Conservation (phyloP, 2,113 vertebrate genomes). For the Actinemys pallida region DNA sequence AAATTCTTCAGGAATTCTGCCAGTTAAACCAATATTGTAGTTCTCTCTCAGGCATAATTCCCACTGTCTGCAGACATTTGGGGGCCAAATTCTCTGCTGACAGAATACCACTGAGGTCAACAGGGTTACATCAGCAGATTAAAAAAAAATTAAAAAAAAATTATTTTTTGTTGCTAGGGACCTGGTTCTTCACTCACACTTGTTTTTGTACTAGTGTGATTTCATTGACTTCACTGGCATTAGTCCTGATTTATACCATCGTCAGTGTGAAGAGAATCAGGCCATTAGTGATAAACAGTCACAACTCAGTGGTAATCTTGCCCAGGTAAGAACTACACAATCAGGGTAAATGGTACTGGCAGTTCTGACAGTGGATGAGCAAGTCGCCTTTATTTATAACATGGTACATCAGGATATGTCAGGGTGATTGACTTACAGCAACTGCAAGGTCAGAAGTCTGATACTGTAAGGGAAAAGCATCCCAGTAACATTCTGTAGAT, state of each 20-base stretch:
- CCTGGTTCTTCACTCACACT: not conserved
- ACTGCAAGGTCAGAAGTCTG: constrained; percentile 74
- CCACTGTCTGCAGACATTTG: not conserved
- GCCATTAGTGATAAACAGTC: not conserved
- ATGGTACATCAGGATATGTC: constrained; percentile 35
- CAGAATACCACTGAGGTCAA: not conserved
- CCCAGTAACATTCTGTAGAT: constrained; percentile 43
- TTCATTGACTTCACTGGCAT: not conserved
- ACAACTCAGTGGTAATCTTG: not conserved
- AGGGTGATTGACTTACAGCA: constrained; percentile 64
- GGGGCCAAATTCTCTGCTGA: not conserved
- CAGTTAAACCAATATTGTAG: not conserved
- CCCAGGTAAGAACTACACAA: not conserved
- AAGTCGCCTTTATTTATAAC: constrained; percentile 78
- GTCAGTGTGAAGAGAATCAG: not conserved
- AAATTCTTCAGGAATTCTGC: not conserved
- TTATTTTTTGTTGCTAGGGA: not conserved
- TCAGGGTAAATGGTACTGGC: not conserved
- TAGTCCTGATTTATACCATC: constrained; percentile 41
- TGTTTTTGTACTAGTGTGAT: constrained; percentile 25
- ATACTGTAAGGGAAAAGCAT: constrained; percentile 30
- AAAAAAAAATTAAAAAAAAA: not conserved
- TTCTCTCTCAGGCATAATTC: not conserved
- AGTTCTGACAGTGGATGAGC: constrained; percentile 62
- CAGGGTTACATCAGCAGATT: not conserved